These are phyloP conservation scores for Montipora cactus DNA, from an alignment of 64 coral and sea anemone genomes.

Conservation along the genomic window DNA sequence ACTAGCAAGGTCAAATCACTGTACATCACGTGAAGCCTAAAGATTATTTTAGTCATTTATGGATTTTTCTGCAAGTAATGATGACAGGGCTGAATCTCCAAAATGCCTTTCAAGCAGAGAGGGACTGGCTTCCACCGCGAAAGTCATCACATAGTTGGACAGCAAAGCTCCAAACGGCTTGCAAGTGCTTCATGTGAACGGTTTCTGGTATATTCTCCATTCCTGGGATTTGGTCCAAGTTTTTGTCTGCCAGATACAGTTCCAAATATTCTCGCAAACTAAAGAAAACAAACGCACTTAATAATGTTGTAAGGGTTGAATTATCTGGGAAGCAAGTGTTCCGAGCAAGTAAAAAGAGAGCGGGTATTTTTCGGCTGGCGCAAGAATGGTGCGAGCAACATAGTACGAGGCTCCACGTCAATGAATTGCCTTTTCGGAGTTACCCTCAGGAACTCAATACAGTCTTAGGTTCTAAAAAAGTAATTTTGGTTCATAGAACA, in stretches of 20 bases:
- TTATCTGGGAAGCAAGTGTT: background rate
- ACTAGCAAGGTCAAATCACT: no score
- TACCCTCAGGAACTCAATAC: no score
- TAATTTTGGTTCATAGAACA: no score
- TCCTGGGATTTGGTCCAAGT: slow-evolving; percentile 59
- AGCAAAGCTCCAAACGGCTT: slow-evolving; percentile 56
- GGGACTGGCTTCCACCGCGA: slow-evolving; percentile 8
- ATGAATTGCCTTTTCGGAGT: no score
- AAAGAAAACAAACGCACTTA: background rate
- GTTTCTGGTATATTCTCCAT: slow-evolving; percentile 31
- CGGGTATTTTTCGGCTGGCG: no score
- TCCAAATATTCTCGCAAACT: slow-evolving; percentile 71
- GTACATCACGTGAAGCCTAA: no score
- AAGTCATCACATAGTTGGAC: slow-evolving; percentile 56
- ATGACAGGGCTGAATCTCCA: no score
- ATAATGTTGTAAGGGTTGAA: background rate
- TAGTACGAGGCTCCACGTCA: no score
- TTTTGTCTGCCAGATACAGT: slow-evolving; percentile 47
- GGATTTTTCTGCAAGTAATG: no score
- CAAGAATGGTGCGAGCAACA: background rate
- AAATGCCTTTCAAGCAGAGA: background rate
- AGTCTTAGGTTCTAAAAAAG: no score
- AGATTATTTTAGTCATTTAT: no score
- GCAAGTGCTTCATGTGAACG: slow-evolving; percentile 33
- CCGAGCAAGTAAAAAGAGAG: background rate